These are phyloP conservation scores for Porites australiensis DNA, from an alignment of 64 coral and sea anemone species.

Conservation along the genomic window DNA sequence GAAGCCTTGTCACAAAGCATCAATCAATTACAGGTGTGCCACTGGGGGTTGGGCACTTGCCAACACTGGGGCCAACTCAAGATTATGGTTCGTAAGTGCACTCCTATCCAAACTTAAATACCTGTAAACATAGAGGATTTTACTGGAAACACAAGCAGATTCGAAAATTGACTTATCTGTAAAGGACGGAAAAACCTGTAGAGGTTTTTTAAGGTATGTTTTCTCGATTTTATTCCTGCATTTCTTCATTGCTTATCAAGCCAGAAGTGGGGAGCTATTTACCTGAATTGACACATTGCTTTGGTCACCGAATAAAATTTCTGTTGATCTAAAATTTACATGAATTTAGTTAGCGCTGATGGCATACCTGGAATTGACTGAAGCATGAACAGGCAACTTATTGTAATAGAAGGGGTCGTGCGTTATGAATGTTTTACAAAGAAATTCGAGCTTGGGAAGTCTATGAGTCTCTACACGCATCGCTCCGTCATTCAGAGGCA, in stretches of 20 bases:
- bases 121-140: slow-evolving; percentile 14
- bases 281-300: background rate
- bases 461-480: background rate
- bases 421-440: too few relatives aligned
- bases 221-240: too few relatives aligned
- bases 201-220: too few relatives aligned
- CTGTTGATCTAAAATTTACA: too few relatives aligned
- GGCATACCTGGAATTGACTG: slow-evolving; percentile 16
- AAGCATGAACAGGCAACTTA: slow-evolving; percentile 3
- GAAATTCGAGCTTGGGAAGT: too few relatives aligned
- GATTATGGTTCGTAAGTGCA: background rate
- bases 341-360: background rate
- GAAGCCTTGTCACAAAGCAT: too few relatives aligned
- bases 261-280: background rate
- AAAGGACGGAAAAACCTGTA: background rate
- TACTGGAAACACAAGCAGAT: too few relatives aligned
- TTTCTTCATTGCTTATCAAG: too few relatives aligned
- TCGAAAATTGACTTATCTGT: too few relatives aligned
- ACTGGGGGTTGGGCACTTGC: background rate
- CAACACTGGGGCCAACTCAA: background rate
- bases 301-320: background rate
- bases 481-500: slow-evolving; percentile 8
- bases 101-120: background rate
- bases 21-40: slow-evolving; percentile 6
- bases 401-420: too few relatives aligned